A percentile compares a stretch with the other conserved stretches of the same genome.
Conservation (phyloP, 2,888 invertebrate species). For the Xestia sexstrigata region DNA sequence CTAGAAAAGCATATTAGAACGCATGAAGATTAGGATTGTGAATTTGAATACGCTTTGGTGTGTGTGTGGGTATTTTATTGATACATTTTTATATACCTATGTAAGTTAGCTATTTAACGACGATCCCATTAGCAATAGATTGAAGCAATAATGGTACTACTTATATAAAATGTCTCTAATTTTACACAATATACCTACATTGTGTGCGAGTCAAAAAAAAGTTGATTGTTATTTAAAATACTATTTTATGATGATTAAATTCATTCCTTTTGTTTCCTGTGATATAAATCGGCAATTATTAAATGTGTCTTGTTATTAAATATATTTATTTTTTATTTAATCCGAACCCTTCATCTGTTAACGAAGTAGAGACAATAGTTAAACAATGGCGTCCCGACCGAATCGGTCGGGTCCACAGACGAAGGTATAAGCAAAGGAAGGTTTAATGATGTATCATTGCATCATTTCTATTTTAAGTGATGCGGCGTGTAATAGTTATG, state of each 20-base stretch:
- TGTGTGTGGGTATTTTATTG: neutral
- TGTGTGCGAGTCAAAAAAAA: neutral
- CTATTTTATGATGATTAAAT: neutral
- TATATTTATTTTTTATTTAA: neutral
- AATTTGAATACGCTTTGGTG: neutral
- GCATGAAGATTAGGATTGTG: conserved; percentile 30
- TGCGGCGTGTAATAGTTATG: too few relatives aligned
- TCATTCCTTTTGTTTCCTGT: conserved; percentile 40
- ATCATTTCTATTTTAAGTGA: too few relatives aligned
- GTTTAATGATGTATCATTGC: too few relatives aligned
- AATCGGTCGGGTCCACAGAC: too few relatives aligned
- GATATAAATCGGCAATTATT: conserved; percentile 37
- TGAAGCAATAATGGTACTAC: neutral
- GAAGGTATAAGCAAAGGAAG: too few relatives aligned
- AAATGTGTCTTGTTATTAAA: conserved; percentile 26
- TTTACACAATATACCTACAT: neutral
- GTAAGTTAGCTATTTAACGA: conserved; percentile 1
- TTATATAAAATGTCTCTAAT: neutral
- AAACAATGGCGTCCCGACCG: too few relatives aligned
- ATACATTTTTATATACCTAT: neutral
- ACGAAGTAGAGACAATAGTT: too few relatives aligned
- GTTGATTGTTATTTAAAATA: neutral
- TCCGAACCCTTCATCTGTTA: too few relatives aligned
- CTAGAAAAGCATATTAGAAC: conserved; percentile 73
- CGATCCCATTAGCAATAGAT: neutral